A percentile compares a stretch with the other conserved stretches of the same genome.
These are phyloP conservation scores for Mycetomoellerius zeteki DNA, from an alignment of 1,140 invertebrate genomes.

Conservation along the genomic window DNA sequence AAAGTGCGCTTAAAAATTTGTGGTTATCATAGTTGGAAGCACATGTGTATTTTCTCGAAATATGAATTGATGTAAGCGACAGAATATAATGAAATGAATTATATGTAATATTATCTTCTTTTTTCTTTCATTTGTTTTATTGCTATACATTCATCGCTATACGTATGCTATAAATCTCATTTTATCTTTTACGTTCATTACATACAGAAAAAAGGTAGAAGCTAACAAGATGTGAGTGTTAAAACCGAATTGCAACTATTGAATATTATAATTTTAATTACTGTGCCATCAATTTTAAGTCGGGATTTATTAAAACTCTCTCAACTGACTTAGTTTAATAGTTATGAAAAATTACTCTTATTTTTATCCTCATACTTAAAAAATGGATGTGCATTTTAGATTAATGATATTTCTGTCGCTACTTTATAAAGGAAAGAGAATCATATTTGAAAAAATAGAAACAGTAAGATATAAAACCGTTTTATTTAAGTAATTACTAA, in stretches of 20 bases:
- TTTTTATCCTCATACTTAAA: neutral
- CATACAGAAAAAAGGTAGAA: no score
- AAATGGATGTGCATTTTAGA: neutral
- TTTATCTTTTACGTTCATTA: no score
- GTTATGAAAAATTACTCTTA: neutral
- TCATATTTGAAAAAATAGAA: neutral
- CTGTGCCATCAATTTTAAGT: neutral
- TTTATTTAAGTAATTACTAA: neutral
- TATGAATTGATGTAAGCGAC: neutral
- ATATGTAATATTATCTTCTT: neutral
- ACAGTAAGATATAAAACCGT: neutral
- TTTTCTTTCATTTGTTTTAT: neutral
- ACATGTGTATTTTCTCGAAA: neutral
- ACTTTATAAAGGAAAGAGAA: neutral
- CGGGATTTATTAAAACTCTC: neutral
- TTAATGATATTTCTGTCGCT: neutral
- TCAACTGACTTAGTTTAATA: neutral
- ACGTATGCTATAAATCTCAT: no score
- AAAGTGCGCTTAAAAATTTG: conserved; percentile 2
- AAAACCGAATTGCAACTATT: no score
- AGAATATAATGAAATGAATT: conserved; percentile 2
- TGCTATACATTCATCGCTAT: no score
- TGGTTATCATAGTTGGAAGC: neutral
- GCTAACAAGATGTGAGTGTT: no score
- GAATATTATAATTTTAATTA: neutral